Base-by-base conservation (phyloP, 1,140 invertebrate species). In the Tigriopus japonicus region DNA sequence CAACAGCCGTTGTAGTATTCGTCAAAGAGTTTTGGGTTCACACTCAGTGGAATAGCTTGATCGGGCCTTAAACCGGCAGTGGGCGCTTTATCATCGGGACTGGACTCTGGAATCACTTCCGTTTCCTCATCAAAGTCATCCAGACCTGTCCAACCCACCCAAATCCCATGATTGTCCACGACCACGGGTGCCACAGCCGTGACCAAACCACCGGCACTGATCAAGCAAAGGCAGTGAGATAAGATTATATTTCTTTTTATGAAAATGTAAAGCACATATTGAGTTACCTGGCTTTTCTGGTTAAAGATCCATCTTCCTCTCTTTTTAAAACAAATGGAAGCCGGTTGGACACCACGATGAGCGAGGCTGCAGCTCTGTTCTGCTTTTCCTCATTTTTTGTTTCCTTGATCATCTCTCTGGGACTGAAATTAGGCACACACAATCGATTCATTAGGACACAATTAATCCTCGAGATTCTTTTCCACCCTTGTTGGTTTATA, bases 1-100 rank as follows among this genome's bases (percentile, higher is more conserved):
- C 87, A 91, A 69, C 86, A 89, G 0, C 87, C 87, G 74, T 91
- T 90, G 73, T 92, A 92, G 69, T 88, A 92, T 23, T 80, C 81
- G 66, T 88, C 81, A 66, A 89, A 89, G 45, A 51, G 19, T 19
- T 58, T 58, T 2, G 55, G 24, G 13, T 58, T 41, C 43, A 61
- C 51, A 17, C 15, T 28, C 19, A 61, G 24, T 9, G 59, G 59
- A 17, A 56, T 51, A 14, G 59, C 59, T 55, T 61, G 59, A 17
- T 24, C 35, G 13, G 49, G 41, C 40, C 17, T 17, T 17, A 61
- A 49, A 9, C 59, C 86, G 59, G 86, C 85, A 0, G 86, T 89
- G 1, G 86, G 86, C 6, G 85, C 84, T 63, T 82, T 80, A 71
- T 90, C 86, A 49, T 80, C 80, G 0, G 86, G 85, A 71, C 87